Evolutionary conservation across 2,797 vertebrate species (phyloP), one percentile per base, ranked within the genome.

Genomic region (Notoglanidium macrostoma): DNA sequence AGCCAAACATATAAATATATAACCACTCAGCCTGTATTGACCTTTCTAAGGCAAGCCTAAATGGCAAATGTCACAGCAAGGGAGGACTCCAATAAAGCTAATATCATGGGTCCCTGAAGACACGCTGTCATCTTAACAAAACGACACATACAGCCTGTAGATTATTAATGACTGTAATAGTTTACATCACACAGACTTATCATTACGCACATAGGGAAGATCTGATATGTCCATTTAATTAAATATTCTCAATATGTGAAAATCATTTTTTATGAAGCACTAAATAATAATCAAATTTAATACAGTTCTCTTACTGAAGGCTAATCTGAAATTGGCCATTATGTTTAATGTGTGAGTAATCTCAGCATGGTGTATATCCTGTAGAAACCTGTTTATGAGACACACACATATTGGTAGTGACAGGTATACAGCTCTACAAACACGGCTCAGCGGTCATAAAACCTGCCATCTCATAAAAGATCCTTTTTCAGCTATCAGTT

Each of bases 1-100:
- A 92, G 89, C 85, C 70, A 85, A 73, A n/a, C 89, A 91, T 93
- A 88, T 92, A 93, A 89, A 89, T 93, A 92, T 93, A 94, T 93
- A 90, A 91, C 77, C 23, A 87, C 85, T 40, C 9, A 90, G 90
- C 87, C 67, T 84, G 78, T 86, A 88, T 89, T 89, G 83, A 89
- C 87, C 65, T 88, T 87, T 57, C 23, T 44, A 21, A 90, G 88
- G 57, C 67, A 85, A 74, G 86, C 82, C 80, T 57, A 77, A 70
- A 67, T 68, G 79, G 76, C 70, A 88, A 89, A 84, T 90, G 85
- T 91, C 85, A 89, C 85, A 91, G 89, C 88, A 51, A 49, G 73
- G 72, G 84, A 63, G 72, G 57, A 68, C 29, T 49, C 35, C n/a
- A 32, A 85, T 87, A 80, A 85, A 72, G 76, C 40, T 87, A 70